Base-by-base conservation (phyloP, 2,797 vertebrate genomes). In the Zalophus californianus region DNA sequence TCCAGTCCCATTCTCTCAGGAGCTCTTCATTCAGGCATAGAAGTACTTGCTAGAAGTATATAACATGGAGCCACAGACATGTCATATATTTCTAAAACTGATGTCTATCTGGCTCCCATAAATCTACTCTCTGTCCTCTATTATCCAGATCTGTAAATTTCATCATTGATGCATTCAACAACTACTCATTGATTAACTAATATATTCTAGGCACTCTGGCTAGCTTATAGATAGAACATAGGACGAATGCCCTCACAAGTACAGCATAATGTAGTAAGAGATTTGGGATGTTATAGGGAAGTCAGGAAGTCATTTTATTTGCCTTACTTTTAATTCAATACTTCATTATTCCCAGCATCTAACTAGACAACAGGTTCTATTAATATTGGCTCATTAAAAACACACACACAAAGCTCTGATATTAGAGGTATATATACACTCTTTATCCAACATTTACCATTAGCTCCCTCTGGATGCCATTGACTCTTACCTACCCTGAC, bases 21-120 rank as follows among this genome's bases (percentile, higher is more conserved):
- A 48, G 7, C 5, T 70, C 27, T 78, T 38, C 13, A 41, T 2
- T 0, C 3, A 3, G 32, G 8, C 7, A 9, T 15, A 50, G 4
- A 84, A 70, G 50, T 38, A 73, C 27, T 58, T 94, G 38, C 54
- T 75, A 12, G n/a, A 35, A 23, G 1, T 54, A 7, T 15, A 8
- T 44, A 85, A 54, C 6, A 48, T 2, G 3, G 44, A n/a, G 20
- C 25, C 66, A 64, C 11, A 58, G 15, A 29, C 3, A 38, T 12
- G 35, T 82, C 7, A 15, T 44, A 1, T 58, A 52, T 35, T 87
- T 93, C 16, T 64, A 88, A 52, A 18, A 70, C 2, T 38, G n/a
- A n/a, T 10, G 35, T 38, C 20, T 18, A 38, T 44, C 5, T 38
- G 38, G 77, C n/a, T 52, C 20, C 6, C 9, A 56, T 32, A 73